Conservation (phyloP, 2,888 invertebrate species). For the Volucella inanis region DNA sequence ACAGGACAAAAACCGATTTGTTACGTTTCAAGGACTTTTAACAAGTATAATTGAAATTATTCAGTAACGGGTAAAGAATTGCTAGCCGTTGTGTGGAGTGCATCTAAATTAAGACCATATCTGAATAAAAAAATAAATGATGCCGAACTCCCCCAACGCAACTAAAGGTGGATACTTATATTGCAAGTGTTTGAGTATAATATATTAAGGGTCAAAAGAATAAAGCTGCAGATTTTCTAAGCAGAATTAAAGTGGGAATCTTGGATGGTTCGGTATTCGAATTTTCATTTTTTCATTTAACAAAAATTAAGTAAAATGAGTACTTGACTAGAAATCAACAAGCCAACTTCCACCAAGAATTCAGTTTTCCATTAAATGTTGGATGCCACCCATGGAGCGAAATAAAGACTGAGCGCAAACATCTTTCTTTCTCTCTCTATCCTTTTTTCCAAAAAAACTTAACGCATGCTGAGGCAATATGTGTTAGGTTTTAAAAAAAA, state of each 20-base stretch:
- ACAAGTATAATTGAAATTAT: neutral
- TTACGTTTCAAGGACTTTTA: neutral
- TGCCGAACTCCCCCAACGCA: neutral
- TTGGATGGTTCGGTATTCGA: too few species aligned
- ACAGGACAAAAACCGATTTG: neutral
- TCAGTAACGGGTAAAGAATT: neutral
- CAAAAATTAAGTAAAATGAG: too few species aligned
- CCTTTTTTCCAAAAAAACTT: too few species aligned
- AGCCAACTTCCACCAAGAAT: too few species aligned
- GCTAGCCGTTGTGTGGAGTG: neutral
- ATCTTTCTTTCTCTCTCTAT: too few species aligned
- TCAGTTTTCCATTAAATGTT: too few species aligned
- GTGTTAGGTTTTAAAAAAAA: too few species aligned
- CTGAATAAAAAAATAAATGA: neutral
- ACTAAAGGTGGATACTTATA: neutral
- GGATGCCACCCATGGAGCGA: too few species aligned
- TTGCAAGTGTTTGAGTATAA: neutral
- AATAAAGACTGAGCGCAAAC: too few species aligned
- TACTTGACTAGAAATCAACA: too few species aligned
- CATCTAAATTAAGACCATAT: neutral
- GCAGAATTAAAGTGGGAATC: neutral
- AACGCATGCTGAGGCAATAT: too few species aligned
- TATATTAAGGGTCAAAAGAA: conserved; percentile 2
- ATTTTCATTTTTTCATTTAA: too few species aligned
- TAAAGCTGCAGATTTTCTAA: neutral